Base-by-base conservation (phyloP, 2,888 invertebrate genomes). In the Yponomeuta cagnagella region DNA sequence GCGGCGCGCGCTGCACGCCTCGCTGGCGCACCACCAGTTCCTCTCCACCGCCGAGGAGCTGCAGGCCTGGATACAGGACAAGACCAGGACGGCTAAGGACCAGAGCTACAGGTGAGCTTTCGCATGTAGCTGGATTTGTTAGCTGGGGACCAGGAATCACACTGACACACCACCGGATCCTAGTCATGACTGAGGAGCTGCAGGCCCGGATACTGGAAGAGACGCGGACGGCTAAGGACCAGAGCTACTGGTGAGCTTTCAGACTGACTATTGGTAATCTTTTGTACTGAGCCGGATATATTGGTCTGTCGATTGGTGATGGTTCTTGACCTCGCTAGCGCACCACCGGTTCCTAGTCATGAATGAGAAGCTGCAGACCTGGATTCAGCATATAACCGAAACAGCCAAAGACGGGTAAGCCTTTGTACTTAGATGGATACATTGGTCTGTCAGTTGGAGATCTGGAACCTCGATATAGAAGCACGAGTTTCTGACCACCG, bases 161-260 rank as follows among this genome's bases (percentile, higher is more conserved):
- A 43, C 8, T 8, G 43, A 8, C 43, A 8, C 43, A 8, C 5
- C 98, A 96, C 85, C 83, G 98, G 90, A 98, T 99, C 84, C 95
- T 96, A 23, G 23, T 23, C 23, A 23, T 23, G 23, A 23, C 23
- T 23, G 23, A 48, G 96, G 80, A 99, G 86, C 88, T 98, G 10
- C 94, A 96, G 69, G 94, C 94, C 1, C 99, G 99, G 98, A 95
- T 99, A 72, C 94, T 95, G 37, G 98, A 98, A 80, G 99, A 99
- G 88, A 94, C 96, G 0, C 43, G 9, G 8, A 43, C 37, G 8
- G 6, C 43, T 8, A 43, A 43, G 0, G 5, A 43, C 43, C 8
- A 43, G 43, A 43, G 5, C 8, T 43, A 43, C 43, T 1, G 5
- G 1, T 43, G 43, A 43, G 8, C 43, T 43, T 5, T 33, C 5